Percentiles rank a stretch among this genome's conserved stretches.
Evolutionary conservation across 1,140 invertebrate species (phyloP).

Genomic region (Papilio glaucus): DNA sequence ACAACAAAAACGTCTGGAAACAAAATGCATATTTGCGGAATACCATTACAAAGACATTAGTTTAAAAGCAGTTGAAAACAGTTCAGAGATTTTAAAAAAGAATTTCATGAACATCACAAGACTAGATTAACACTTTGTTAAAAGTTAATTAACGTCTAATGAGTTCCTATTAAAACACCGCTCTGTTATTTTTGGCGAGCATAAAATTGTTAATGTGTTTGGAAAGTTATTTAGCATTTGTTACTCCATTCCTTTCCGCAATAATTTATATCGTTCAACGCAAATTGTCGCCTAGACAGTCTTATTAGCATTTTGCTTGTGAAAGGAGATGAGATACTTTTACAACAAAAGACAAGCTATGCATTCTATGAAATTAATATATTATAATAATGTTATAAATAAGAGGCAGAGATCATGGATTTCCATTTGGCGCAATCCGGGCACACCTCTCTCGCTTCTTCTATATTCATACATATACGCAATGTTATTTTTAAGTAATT

Average conservation of each 20-base stretch:
- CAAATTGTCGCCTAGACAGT: conserved; percentile 10
- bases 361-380: neutral
- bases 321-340: neutral
- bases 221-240: conserved; percentile 38
- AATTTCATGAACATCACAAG: conserved; percentile 26
- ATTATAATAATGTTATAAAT: neutral
- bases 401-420: too few relatives aligned
- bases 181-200: conserved; percentile 23
- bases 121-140: neutral
- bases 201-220: conserved; percentile 21
- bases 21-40: conserved; percentile 1
- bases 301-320: neutral
- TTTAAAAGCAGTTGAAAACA: neutral
- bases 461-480: too few relatives aligned
- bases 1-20: conserved; percentile 16
- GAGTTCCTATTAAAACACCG: conserved; percentile 26
- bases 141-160: conserved; percentile 29
- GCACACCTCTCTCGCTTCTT: too few relatives aligned
- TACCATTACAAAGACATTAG: neutral
- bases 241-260: neutral
- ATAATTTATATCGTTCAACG: conserved; percentile 8
- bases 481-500: neutral
- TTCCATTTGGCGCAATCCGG: too few relatives aligned
- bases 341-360: neutral
- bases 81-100: neutral